Conservation (phyloP, 2,113 vertebrate genomes). For the Neoarius graeffei region DNA sequence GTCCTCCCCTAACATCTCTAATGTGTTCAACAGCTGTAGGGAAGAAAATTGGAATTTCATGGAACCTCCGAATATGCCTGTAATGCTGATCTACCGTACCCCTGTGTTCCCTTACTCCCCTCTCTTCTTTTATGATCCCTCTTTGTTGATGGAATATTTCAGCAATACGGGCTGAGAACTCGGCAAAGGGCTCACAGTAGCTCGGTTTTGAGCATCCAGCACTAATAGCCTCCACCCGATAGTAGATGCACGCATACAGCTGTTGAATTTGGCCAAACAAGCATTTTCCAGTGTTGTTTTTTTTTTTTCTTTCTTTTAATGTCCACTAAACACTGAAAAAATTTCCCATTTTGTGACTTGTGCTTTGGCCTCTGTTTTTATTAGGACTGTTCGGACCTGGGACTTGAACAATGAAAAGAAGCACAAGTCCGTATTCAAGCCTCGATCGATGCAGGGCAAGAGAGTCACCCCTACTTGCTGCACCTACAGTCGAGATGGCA, state of each 20-base stretch:
- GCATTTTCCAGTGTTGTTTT: background rate
- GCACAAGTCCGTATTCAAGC: slow-evolving; percentile 91
- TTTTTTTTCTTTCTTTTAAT: background rate
- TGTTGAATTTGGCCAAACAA: background rate
- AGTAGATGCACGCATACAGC: background rate
- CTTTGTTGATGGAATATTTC: slow-evolving; percentile 50
- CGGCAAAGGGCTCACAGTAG: background rate
- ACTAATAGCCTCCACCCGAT: background rate
- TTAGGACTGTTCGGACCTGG: slow-evolving; percentile 93
- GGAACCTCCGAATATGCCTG: slow-evolving; percentile 59
- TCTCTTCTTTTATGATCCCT: slow-evolving; percentile 39
- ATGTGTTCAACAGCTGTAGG: slow-evolving; percentile 83
- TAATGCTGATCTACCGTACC: slow-evolving; percentile 65
- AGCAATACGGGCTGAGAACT: background rate
- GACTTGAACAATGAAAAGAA: slow-evolving; percentile 90
- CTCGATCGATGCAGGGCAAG: slow-evolving; percentile 88
- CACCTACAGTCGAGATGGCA: slow-evolving; percentile 91
- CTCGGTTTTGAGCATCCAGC: background rate
- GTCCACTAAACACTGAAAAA: background rate
- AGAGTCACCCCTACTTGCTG: slow-evolving; percentile 89
- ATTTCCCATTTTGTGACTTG: background rate
- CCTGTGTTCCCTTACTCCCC: slow-evolving; percentile 37
- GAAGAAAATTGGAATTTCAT: slow-evolving; percentile 67
- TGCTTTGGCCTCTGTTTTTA: slow-evolving; percentile 19
- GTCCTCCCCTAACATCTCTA: slow-evolving; percentile 53